These are phyloP conservation scores for Batillaria attramentaria DNA, from an alignment of 1,140 invertebrate genomes.

Conservation along the genomic window DNA sequence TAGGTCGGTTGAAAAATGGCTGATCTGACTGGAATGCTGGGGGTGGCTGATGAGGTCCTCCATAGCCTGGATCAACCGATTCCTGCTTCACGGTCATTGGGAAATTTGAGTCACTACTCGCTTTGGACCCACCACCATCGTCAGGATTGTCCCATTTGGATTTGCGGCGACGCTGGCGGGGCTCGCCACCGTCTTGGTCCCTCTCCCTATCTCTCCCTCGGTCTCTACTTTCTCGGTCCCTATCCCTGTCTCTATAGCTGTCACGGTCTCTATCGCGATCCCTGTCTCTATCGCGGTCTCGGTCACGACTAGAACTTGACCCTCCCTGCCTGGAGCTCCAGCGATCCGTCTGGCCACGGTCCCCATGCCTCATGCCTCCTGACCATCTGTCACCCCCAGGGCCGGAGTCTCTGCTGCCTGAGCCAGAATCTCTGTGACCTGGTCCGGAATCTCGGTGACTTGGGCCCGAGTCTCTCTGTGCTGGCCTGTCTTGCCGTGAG, in stretches of 20 bases:
- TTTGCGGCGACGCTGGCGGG: constrained; percentile 12
- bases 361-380: constrained; percentile 16
- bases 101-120: neutral
- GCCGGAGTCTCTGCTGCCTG: neutral
- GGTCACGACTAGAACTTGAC: constrained; percentile 14
- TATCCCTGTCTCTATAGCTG: constrained; percentile 30
- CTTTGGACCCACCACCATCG: neutral
- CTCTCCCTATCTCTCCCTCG: neutral
- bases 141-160: constrained; percentile 29
- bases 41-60: neutral
- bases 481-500: neutral
- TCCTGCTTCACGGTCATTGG: neutral
- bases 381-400: constrained; percentile 18
- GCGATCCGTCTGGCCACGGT: neutral
- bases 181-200: constrained; percentile 17
- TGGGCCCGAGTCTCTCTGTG: neutral
- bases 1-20: neutral
- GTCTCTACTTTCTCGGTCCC: constrained; percentile 1
- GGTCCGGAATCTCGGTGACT: neutral
- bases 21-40: constrained; percentile 11
- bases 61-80: neutral
- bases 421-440: neutral
- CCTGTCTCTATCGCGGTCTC: constrained; percentile 29
- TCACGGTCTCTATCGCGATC: constrained; percentile 37
- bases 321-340: constrained; percentile 14